These are phyloP conservation scores for Drosophila ezoana DNA, from an alignment of 2,888 invertebrate genomes.

Conservation along the genomic window DNA sequence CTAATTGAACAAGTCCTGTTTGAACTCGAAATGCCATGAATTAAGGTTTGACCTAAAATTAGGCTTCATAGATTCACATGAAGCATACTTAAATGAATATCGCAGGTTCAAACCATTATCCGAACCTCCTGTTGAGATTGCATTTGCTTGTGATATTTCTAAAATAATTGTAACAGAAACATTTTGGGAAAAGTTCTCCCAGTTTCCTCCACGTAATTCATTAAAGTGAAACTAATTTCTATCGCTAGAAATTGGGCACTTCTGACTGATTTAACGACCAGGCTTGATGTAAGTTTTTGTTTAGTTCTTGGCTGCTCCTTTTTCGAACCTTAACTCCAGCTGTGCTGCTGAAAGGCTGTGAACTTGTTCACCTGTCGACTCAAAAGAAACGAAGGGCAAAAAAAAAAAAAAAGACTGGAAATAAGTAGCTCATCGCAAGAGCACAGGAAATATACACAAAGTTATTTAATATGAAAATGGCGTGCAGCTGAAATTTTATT, in stretches of 20 bases:
- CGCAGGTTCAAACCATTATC: too few relatives aligned
- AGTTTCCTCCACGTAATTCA: background rate
- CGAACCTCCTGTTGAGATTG: too few relatives aligned
- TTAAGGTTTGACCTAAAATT: too few relatives aligned
- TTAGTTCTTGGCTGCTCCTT: constrained; percentile 8
- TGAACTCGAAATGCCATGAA: too few relatives aligned
- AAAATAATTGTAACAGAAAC: too few relatives aligned
- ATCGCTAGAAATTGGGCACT: constrained; percentile 12
- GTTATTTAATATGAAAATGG: constrained; percentile 80
- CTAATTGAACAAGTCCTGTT: too few relatives aligned
- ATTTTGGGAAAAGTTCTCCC: too few relatives aligned
- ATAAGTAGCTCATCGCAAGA: constrained; percentile 46
- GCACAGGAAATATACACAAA: constrained; percentile 72
- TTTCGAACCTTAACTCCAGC: constrained; percentile 28
- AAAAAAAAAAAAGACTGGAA: constrained; percentile 24
- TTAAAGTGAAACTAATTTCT: constrained; percentile 18
- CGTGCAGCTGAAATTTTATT: constrained; percentile 73
- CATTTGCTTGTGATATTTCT: too few relatives aligned
- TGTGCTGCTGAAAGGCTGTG: constrained; percentile 53
- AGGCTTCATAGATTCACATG: too few relatives aligned
- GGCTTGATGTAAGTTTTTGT: constrained; percentile 21
- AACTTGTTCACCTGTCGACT: constrained; percentile 70
- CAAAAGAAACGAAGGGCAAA: constrained; percentile 38
- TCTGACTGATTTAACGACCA: constrained; percentile 21
- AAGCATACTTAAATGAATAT: too few relatives aligned